phyloP scores from a whole-genome alignment of 1,140 invertebrate genomes.

The Tyrophagus putrescentiae region DNA sequence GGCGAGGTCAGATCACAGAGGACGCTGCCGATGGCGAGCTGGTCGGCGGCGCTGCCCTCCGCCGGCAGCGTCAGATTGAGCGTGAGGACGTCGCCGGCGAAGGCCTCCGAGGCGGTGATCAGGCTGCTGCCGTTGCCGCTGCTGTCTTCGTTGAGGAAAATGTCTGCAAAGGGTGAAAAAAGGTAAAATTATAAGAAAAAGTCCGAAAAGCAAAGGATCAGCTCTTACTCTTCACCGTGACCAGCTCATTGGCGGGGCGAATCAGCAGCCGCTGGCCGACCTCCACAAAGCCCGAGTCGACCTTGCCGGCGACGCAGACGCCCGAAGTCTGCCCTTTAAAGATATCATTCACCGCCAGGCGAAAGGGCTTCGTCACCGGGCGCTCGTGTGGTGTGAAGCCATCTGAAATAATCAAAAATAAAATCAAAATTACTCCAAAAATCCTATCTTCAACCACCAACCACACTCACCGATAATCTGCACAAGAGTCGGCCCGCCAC shows the following conservation, averaged over 20 bases:
- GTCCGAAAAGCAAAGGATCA: constrained; percentile 13
- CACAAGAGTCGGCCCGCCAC: constrained; percentile 60
- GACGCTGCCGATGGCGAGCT: constrained; percentile 67
- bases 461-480: constrained; percentile 54
- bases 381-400: constrained; percentile 59
- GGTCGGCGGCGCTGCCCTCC: constrained; percentile 46
- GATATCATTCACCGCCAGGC: constrained; percentile 84
- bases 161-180: constrained; percentile 33
- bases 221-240: constrained; percentile 49
- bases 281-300: constrained; percentile 77
- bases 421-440: not conserved
- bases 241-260: constrained; percentile 64
- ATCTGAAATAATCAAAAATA: constrained; percentile 39
- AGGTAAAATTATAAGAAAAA: constrained; percentile 5
- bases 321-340: constrained; percentile 73
- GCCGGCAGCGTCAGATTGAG: constrained; percentile 50
- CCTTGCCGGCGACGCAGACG: constrained; percentile 68
- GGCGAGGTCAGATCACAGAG: constrained; percentile 55
- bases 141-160: constrained; percentile 55
- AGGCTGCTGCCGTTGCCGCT: no score
- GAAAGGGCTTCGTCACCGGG: constrained; percentile 69
- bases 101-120: constrained; percentile 53
- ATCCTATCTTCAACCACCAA: not conserved
- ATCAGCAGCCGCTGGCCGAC: constrained; percentile 71
- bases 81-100: constrained; percentile 83